Evolutionary conservation across 2,113 vertebrate genomes (phyloP).

Genomic region (Myrmophylax atrothorax): DNA sequence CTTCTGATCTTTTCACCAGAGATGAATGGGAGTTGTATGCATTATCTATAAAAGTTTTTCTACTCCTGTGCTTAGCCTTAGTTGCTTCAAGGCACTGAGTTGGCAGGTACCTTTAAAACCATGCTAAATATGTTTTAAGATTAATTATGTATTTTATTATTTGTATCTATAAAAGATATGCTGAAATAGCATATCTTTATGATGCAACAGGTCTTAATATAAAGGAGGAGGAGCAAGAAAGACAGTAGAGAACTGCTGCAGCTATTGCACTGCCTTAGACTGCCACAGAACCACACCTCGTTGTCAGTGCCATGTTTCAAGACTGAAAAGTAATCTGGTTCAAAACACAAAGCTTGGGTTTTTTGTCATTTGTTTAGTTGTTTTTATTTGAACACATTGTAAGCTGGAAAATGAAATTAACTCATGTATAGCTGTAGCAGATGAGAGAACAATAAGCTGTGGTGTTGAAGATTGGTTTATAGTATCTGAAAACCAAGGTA

Average conservation of each 20-base stretch:
- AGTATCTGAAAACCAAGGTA: not conserved
- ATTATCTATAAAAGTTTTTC: not conserved
- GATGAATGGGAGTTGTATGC: not conserved
- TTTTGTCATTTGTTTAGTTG: not conserved
- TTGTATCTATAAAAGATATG: not conserved
- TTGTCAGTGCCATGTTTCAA: not conserved
- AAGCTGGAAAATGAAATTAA: not conserved
- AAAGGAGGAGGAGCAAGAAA: not conserved
- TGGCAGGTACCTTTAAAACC: not conserved
- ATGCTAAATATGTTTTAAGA: not conserved
- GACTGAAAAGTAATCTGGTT: not conserved
- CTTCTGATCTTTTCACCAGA: not conserved
- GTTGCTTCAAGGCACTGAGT: not conserved
- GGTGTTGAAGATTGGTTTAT: not conserved
- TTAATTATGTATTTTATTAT: not conserved
- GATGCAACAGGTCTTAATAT: not conserved
- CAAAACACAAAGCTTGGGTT: not conserved
- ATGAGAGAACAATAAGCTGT: not conserved
- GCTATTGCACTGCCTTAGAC: not conserved
- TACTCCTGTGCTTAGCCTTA: not conserved
- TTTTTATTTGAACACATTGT: not conserved
- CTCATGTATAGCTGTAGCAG: accelerated
- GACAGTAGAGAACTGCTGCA: not conserved
- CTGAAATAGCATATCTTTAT: not conserved
- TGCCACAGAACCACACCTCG: not conserved